These are phyloP conservation scores for Triops longicaudatus DNA, from an alignment of 1,140 invertebrate genomes.

Conservation along the genomic window DNA sequence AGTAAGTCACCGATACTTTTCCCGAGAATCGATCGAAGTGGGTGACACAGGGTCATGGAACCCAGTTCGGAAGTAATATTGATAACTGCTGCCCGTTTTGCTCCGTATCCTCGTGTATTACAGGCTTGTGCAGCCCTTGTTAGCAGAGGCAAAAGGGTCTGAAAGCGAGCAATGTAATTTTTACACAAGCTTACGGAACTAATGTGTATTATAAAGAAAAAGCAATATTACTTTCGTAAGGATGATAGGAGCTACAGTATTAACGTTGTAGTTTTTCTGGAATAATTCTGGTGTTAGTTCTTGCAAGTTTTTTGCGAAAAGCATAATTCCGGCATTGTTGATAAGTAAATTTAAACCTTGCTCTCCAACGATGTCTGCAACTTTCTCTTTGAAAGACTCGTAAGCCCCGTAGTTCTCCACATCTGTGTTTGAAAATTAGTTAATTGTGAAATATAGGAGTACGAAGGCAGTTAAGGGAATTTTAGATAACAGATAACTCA, in stretches of 20 bases:
- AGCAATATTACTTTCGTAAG: conserved; percentile 45
- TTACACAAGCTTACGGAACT: neutral
- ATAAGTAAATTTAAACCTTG: conserved; percentile 70
- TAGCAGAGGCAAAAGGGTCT: conserved; percentile 41
- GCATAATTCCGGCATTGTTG: conserved; percentile 73
- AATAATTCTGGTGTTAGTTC: conserved; percentile 61
- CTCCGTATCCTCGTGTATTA: conserved; percentile 38
- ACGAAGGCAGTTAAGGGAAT: no score
- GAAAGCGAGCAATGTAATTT: neutral
- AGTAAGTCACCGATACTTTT: conserved; percentile 25
- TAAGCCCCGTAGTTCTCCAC: conserved; percentile 49
- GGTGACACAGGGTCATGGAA: conserved; percentile 40
- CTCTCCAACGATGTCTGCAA: conserved; percentile 47
- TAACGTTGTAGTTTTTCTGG: conserved; percentile 57
- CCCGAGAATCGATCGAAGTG: conserved; percentile 40
- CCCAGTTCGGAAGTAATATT: conserved; percentile 77
- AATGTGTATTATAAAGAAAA: no score
- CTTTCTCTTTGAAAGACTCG: conserved; percentile 47
- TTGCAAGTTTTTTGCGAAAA: conserved; percentile 61
- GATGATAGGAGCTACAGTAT: conserved; percentile 72
- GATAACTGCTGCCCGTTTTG: conserved; percentile 58
- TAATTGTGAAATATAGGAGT: no score
- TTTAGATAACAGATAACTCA: neutral
- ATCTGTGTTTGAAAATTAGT: conserved; percentile 46
- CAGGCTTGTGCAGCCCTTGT: conserved; percentile 54